Conservation (phyloP, 2,888 invertebrate genomes). For the Mechanitis mazaeus region DNA sequence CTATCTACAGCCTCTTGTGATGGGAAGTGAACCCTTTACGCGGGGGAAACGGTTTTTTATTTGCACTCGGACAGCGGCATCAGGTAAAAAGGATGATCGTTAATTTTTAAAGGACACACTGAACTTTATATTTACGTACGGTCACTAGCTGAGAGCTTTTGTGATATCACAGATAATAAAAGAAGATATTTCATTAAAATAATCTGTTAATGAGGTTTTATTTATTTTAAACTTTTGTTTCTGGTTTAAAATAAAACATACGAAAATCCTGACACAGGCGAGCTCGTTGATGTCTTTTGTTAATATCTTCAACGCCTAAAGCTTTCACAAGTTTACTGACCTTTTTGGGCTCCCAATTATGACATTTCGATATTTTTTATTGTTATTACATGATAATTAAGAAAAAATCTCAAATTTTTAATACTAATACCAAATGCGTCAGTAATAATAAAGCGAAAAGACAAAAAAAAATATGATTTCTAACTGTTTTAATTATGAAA, state of each 20-base stretch:
- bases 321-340: conserved; percentile 62
- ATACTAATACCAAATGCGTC: neutral
- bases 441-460: conserved; percentile 32
- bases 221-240: neutral
- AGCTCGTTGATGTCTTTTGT: conserved; percentile 72
- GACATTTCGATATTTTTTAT: conserved; percentile 10
- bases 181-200: conserved; percentile 7
- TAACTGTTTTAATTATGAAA: conserved; percentile 62
- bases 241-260: neutral
- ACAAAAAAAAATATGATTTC: conserved; percentile 48
- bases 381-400: conserved; percentile 22
- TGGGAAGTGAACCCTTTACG: conserved; percentile 79
- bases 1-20: conserved; percentile 64
- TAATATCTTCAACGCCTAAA: conserved; percentile 51
- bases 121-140: conserved; percentile 55
- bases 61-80: conserved; percentile 75
- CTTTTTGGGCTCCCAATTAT: conserved; percentile 14
- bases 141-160: conserved; percentile 28
- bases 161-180: neutral
- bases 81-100: conserved; percentile 77
- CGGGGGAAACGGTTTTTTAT: conserved; percentile 75
- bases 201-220: neutral
- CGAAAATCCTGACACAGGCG: conserved; percentile 24
- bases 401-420: conserved; percentile 35
- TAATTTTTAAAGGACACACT: conserved; percentile 74